phyloP scores from a whole-genome alignment of 2,888 invertebrate genomes.

The Allophyes oxyacanthae region DNA sequence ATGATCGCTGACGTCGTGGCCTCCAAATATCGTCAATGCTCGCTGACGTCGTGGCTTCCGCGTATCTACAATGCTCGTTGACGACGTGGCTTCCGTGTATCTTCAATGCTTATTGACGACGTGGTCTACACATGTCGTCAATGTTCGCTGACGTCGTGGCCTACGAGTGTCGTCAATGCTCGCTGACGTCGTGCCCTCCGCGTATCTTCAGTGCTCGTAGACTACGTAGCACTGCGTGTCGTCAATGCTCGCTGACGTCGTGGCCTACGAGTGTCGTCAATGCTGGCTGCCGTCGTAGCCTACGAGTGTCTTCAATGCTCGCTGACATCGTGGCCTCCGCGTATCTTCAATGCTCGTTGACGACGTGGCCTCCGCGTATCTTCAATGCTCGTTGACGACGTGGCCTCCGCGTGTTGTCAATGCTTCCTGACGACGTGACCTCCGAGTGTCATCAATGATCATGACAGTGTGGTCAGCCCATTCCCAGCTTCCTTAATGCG shows the following conservation, averaged over 20 bases:
- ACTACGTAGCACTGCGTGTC: slow-evolving; percentile 8
- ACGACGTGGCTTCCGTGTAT: slow-evolving; percentile 12
- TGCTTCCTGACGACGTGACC: slow-evolving; percentile 24
- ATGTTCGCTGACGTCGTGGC: slow-evolving; percentile 22
- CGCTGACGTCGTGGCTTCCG: slow-evolving; percentile 8
- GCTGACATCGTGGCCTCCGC: slow-evolving; percentile 13
- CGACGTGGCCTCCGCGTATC: slow-evolving; percentile 7
- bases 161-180: slow-evolving; percentile 25
- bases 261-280: slow-evolving; percentile 21
- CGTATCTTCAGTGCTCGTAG: slow-evolving; percentile 29
- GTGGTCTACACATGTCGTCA: slow-evolving; percentile 16
- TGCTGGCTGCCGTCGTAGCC: slow-evolving; percentile 20
- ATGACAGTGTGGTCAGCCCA: not conserved
- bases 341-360: slow-evolving; percentile 29
- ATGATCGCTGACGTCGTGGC: not conserved
- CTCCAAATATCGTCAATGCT: slow-evolving; percentile 3
- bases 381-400: slow-evolving; percentile 1
- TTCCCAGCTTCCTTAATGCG: not conserved
- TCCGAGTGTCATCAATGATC: slow-evolving; percentile 1
- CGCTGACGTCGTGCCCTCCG: slow-evolving; percentile 22
- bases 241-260: slow-evolving; percentile 21
- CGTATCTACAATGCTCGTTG: slow-evolving; percentile 20
- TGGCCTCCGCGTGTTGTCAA: slow-evolving; percentile 24
- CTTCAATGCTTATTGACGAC: slow-evolving; percentile 27
- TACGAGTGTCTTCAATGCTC: slow-evolving; percentile 10